Base-by-base conservation (phyloP, 2,888 invertebrate species). In the Nymphalis polychloros region DNA sequence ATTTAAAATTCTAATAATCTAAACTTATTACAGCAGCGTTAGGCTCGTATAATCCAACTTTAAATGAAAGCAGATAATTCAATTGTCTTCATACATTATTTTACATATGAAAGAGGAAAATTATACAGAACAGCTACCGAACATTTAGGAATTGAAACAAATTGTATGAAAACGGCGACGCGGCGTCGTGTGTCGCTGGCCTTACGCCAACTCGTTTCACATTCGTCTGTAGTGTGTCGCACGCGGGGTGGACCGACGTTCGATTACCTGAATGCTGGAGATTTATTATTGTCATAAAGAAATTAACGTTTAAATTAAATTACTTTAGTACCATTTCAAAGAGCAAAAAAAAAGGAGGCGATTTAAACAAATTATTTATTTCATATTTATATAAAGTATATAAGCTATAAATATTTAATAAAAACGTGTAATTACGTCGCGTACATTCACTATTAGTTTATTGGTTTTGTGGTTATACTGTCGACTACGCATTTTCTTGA, bases 71-170 rank as follows among this genome's bases (percentile, higher is more conserved):
- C 8, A 27, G 53, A 53, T 53, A 53, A 53, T 53, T 53, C 53
- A 53, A 53, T 53, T 53, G 27, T 16, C 16, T 27, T 53, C 53
- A 23, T 53, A 53, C 23, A 53, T 20, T 53, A 20, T 13, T 53
- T 53, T 53, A 53, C 53, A 53, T 53, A 53, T 16, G 53, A 53
- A 52, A 52, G 52, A 23, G 52, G 52, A 27, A 52, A 52, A 52
- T 52, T 52, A 52, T 52, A 52, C 52, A 27, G 52, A 23, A 52
- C 52, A 52, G 52, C 52, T 27, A 52, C 16, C 52, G 52, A 23
- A 16, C 52, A 10, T 27, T 52, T 52, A 13, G 23, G 23, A 52
- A 52, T 52, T 52, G 52, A 52, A 52, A 52, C 52, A 52, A 52
- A 52, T 52, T 52, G 52, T 52, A 52, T 52, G 52, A 23, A 23